These are phyloP conservation scores for Manis crassicaudata DNA, from an alignment of 2,797 vertebrate species.

Conservation along the genomic window DNA sequence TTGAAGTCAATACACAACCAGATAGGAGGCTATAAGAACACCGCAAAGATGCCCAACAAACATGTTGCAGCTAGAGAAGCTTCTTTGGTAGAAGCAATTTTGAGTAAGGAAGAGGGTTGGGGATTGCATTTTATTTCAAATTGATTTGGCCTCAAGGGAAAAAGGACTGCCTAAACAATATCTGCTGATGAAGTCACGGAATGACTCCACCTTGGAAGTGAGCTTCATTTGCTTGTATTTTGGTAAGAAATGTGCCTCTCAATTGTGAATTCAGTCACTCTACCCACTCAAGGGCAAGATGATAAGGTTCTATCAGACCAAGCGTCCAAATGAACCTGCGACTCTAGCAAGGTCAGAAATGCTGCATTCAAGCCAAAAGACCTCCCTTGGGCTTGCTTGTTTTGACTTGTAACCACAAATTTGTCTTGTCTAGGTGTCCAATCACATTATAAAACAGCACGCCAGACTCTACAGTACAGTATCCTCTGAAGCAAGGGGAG, in stretches of 20 bases:
- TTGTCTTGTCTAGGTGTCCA: conserved; percentile 84
- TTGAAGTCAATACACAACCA: neutral
- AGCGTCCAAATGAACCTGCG: conserved; percentile 78
- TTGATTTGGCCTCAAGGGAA: conserved; percentile 7
- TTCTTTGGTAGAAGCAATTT: neutral
- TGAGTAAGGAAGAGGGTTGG: neutral
- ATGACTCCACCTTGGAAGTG: conserved; percentile 49
- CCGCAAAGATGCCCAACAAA: neutral
- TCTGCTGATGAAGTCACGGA: conserved; percentile 28
- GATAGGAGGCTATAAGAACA: neutral
- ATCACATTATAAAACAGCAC: conserved; percentile 85
- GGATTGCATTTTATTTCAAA: neutral
- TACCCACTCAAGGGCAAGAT: conserved; percentile 82
- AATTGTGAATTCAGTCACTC: conserved; percentile 72
- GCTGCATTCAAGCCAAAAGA: conserved; percentile 74
- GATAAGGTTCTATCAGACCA: conserved; percentile 79
- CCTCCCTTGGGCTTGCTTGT: conserved; percentile 83
- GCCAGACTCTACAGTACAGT: neutral
- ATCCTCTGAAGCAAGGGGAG: neutral
- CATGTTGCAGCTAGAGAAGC: neutral
- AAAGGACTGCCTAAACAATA: conserved; percentile 56
- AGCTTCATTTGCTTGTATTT: conserved; percentile 83
- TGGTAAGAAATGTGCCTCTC: conserved; percentile 78
- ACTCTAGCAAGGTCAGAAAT: conserved; percentile 83
- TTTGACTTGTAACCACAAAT: conserved; percentile 87